Conservation (phyloP, 2,888 invertebrate genomes). For the Macrophya alboannulata region DNA sequence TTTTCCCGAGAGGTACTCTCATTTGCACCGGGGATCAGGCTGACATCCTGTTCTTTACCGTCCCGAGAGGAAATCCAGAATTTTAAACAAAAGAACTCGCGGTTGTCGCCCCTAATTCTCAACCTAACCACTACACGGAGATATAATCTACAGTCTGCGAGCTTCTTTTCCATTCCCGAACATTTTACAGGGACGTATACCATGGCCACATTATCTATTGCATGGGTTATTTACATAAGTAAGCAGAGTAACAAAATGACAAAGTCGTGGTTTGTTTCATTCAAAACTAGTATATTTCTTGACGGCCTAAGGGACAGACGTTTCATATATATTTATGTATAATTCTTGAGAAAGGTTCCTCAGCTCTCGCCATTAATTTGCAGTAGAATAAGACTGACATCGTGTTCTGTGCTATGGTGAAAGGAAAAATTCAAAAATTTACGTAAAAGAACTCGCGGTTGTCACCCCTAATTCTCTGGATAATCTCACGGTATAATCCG, state of each 20-base stretch:
- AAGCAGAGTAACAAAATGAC: not conserved
- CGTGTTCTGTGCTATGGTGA: not conserved
- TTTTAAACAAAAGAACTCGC: slow-evolving; percentile 48
- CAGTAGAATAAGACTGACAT: not conserved
- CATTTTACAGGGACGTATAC: not conserved
- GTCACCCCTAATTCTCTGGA: slow-evolving; percentile 26
- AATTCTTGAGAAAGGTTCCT: not conserved
- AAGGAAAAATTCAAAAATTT: slow-evolving; percentile 18
- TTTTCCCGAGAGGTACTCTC: slow-evolving; percentile 37
- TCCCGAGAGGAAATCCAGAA: slow-evolving; percentile 38
- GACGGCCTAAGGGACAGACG: too few relatives aligned
- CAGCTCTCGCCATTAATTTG: not conserved
- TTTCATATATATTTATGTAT: not conserved
- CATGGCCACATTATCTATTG: not conserved
- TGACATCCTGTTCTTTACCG: slow-evolving; percentile 43
- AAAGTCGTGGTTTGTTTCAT: not conserved
- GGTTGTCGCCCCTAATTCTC: slow-evolving; percentile 42
- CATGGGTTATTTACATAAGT: not conserved
- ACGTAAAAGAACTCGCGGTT: not conserved
- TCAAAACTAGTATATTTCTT: not conserved
- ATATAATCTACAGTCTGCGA: slow-evolving; percentile 28
- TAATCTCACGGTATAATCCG: slow-evolving; percentile 30
- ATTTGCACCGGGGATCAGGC: slow-evolving; percentile 34
- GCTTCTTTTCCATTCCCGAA: not conserved
- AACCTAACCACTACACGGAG: slow-evolving; percentile 25